Conservation (phyloP, 2,113 vertebrate species). For the Oryzias celebensis region DNA sequence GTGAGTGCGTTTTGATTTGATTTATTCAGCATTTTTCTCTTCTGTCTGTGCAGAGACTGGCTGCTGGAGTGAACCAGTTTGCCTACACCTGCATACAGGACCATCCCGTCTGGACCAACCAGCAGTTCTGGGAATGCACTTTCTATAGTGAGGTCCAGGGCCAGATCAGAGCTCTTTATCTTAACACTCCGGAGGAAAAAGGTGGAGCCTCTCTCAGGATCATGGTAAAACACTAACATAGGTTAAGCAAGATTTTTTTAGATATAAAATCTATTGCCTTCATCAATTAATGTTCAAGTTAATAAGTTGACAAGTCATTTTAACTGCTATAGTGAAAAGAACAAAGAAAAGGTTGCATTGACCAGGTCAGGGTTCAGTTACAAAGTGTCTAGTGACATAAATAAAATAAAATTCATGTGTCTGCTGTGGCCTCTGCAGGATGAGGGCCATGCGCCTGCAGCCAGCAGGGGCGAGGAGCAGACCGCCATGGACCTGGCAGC, state of each 20-base stretch:
- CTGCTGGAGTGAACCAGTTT: slow-evolving; percentile 93
- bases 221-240: slow-evolving; percentile 74
- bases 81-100: slow-evolving; percentile 97
- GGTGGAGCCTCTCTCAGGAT: slow-evolving; percentile 70
- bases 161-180: slow-evolving; percentile 92
- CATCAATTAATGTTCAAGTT: not conserved
- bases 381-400: too few species aligned
- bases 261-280: not conserved
- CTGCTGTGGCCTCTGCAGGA: slow-evolving; percentile 66
- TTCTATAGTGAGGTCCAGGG: slow-evolving; percentile 95
- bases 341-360: not conserved
- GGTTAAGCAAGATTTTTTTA: not conserved
- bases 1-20: not conserved
- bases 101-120: slow-evolving; percentile 95
- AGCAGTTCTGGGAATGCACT: slow-evolving; percentile 97
- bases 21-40: not conserved
- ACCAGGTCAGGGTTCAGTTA: not conserved
- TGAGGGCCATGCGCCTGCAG: slow-evolving; percentile 41
- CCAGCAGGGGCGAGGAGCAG: slow-evolving; percentile 73
- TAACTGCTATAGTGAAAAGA: not conserved
- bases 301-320: too few species aligned
- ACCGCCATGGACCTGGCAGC: slow-evolving; percentile 96
- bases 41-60: slow-evolving; percentile 84
- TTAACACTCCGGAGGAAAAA: slow-evolving; percentile 82
- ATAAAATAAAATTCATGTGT: not conserved